A percentile compares a stretch with the other conserved stretches of the same genome.
These are phyloP conservation scores for Synergus laeviventris DNA, from an alignment of 2,888 invertebrate species.

Conservation along the genomic window DNA sequence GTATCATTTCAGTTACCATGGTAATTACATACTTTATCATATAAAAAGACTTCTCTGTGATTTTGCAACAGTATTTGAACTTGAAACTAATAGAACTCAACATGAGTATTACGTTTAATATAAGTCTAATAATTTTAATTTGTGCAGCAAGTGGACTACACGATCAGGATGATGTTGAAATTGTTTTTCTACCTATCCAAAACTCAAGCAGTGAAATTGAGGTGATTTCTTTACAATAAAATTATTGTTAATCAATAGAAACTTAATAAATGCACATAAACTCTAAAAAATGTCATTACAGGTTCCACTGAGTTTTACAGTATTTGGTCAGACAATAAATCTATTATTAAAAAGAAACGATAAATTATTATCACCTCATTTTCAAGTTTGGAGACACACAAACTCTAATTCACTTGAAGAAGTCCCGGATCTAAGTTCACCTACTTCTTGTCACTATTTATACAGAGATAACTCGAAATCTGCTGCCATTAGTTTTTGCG, in stretches of 20 bases:
- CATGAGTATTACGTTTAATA: conserved; percentile 54
- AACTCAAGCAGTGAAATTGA: neutral
- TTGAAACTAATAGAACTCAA: conserved; percentile 51
- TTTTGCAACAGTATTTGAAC: conserved; percentile 53
- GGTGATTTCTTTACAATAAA: neutral
- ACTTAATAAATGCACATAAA: neutral
- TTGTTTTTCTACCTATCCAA: conserved; percentile 11
- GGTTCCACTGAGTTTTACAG: conserved; percentile 68
- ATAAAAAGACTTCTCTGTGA: conserved; percentile 56
- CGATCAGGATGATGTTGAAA: conserved; percentile 41
- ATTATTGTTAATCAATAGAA: neutral
- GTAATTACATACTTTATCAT: conserved; percentile 43
- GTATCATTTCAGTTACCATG: conserved; percentile 44
- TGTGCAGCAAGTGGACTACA: conserved; percentile 42
- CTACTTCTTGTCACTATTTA: conserved; percentile 81
- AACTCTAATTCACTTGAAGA: conserved; percentile 70
- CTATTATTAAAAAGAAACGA: conserved; percentile 81
- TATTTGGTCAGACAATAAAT: conserved; percentile 76
- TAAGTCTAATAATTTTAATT: conserved; percentile 50
- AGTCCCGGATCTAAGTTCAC: conserved; percentile 62
- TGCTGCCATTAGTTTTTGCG: conserved; percentile 84
- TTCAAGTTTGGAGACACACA: conserved; percentile 79
- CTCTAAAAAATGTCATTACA: conserved; percentile 49
- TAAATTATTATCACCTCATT: conserved; percentile 79
- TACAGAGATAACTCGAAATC: conserved; percentile 79